Conservation (phyloP, 2,113 vertebrate species). For the Ramphastos sulfuratus region DNA sequence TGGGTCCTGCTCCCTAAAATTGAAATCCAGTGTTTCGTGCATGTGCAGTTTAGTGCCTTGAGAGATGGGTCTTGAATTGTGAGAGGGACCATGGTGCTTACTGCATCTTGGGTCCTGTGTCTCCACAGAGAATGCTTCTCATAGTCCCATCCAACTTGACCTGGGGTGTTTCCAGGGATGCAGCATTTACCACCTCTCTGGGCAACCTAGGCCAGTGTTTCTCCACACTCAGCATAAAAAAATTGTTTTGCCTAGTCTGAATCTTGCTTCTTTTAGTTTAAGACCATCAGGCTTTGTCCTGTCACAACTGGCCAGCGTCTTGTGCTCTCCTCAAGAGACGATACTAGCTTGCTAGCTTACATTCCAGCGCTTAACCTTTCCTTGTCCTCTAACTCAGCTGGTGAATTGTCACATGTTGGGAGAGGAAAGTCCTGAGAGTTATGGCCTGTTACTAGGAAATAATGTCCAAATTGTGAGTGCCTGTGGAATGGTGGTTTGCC, state of each 20-base stretch:
- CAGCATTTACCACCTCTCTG: no score
- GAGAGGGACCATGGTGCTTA: not conserved
- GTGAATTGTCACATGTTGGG: not conserved
- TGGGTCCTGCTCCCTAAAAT: not conserved
- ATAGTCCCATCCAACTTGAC: no score
- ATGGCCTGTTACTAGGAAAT: not conserved
- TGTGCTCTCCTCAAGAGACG: not conserved
- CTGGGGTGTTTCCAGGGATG: no score
- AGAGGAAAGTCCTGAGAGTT: not conserved
- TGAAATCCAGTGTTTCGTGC: not conserved
- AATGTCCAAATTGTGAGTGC: no score
- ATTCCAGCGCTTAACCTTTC: not conserved
- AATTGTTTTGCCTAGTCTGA: no score
- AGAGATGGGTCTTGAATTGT: not conserved
- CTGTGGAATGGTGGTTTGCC: not conserved
- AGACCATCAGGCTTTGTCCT: no score
- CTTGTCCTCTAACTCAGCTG: not conserved
- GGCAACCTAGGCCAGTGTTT: no score
- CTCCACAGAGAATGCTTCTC: not conserved
- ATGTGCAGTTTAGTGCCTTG: no score
- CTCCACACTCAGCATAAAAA: no score
- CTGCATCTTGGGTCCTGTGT: not conserved
- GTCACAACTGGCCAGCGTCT: no score
- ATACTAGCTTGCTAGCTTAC: not conserved
- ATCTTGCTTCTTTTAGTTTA: no score